Evolutionary conservation across 2,797 vertebrate genomes (phyloP).

Genomic region (Eurystomus glaucurus): DNA sequence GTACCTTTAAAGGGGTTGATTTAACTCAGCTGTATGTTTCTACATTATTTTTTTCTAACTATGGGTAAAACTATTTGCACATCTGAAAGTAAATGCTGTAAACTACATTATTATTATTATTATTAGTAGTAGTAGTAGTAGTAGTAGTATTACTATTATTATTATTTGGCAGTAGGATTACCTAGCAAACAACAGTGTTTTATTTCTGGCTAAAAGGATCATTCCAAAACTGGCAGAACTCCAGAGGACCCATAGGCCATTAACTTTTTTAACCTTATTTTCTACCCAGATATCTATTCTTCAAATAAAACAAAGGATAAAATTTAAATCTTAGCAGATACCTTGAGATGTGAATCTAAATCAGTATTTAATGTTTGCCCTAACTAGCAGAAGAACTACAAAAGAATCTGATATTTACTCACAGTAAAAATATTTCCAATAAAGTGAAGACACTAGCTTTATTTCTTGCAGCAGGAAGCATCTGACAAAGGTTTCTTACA

Average conservation of each 20-base stretch:
- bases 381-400: not conserved
- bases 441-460: not conserved
- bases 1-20: too few relatives aligned
- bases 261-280: not conserved
- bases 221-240: not conserved
- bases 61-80: not conserved
- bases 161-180: not conserved
- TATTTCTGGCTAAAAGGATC: not conserved
- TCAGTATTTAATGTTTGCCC: not conserved
- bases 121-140: too few relatives aligned
- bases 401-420: not conserved
- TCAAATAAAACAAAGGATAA: not conserved
- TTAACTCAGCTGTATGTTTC: too few relatives aligned
- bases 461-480: not conserved
- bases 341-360: not conserved
- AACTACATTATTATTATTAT: not conserved
- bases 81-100: not conserved
- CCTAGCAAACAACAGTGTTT: not conserved
- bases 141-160: too few relatives aligned
- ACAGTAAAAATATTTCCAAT: not conserved
- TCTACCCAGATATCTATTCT: not conserved
- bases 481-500: not conserved
- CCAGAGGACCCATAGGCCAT: not conserved
- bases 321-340: not conserved
- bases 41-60: not conserved